phyloP scores from a whole-genome alignment of 2,797 vertebrate species.

The Anableps anableps region DNA sequence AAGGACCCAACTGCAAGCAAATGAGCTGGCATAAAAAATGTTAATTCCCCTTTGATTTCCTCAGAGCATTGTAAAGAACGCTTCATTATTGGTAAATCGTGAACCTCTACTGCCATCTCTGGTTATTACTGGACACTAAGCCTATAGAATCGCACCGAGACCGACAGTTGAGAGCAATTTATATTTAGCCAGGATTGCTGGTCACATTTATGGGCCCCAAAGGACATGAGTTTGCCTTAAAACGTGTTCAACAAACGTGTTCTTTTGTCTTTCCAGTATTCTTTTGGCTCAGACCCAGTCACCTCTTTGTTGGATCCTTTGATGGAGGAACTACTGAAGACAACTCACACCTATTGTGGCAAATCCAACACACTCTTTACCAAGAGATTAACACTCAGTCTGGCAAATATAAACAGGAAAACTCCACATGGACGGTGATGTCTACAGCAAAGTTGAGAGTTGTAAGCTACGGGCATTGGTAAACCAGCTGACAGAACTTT shows the following conservation, averaged over 20 bases:
- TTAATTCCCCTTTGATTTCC: conserved; percentile 85
- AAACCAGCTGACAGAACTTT: conserved; percentile 3
- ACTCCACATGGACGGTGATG: conserved; percentile 13
- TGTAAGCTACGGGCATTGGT: background rate
- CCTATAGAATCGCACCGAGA: conserved; percentile 57
- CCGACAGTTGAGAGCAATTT: conserved; percentile 31
- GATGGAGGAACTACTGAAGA: conserved; percentile 85
- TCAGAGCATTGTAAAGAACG: conserved; percentile 82
- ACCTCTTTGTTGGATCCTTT: conserved; percentile 84
- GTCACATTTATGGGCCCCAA: conserved; percentile 41
- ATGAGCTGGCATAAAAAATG: conserved; percentile 81
- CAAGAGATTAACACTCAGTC: conserved; percentile 81
- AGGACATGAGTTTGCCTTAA: conserved; percentile 17
- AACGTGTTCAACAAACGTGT: background rate
- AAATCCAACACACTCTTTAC: conserved; percentile 86
- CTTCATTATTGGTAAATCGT: conserved; percentile 76
- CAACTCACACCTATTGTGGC: conserved; percentile 89
- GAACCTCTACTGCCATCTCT: conserved; percentile 68
- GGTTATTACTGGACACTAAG: conserved; percentile 64
- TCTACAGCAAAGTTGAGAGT: background rate
- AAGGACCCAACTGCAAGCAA: conserved; percentile 75
- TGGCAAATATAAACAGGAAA: conserved; percentile 61
- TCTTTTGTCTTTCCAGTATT: conserved; percentile 77
- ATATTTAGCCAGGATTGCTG: conserved; percentile 35
- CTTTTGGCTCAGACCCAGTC: conserved; percentile 85